Percentiles rank a stretch among this genome's conserved stretches.
phyloP scores from a whole-genome alignment of 1,140 invertebrate genomes.

The Coelopa frigida region DNA sequence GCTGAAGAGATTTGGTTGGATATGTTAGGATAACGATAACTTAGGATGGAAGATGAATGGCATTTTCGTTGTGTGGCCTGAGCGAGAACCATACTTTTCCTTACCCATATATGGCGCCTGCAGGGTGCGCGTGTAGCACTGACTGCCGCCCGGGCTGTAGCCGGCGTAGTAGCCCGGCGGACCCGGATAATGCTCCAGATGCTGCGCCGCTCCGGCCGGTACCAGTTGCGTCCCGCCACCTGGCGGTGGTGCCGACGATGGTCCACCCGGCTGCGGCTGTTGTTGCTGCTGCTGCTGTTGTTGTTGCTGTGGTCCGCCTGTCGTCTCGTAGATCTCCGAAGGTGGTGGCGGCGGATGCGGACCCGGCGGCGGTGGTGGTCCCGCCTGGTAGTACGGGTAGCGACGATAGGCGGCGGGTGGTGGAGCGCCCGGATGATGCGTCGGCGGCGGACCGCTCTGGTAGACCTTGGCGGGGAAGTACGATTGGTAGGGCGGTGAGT shows the following conservation, averaged over 20 bases:
- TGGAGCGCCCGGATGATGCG: no score
- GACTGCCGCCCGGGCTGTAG: conserved; percentile 53
- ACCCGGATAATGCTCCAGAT: conserved; percentile 48
- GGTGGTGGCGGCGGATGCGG: conserved; percentile 31
- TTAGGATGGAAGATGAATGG: neutral
- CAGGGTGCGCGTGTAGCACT: conserved; percentile 57
- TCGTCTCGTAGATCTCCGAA: conserved; percentile 18
- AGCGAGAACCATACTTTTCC: conserved; percentile 45
- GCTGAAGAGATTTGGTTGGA: neutral
- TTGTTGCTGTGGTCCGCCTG: conserved; percentile 28
- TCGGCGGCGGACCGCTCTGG: conserved; percentile 39
- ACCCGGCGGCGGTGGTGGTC: conserved; percentile 29
- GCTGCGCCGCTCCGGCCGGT: conserved; percentile 17
- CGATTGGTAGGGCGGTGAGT: conserved; percentile 53
- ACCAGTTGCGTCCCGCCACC: conserved; percentile 15
- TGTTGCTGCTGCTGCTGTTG: conserved; percentile 9
- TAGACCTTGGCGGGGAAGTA: conserved; percentile 43
- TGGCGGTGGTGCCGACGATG: conserved; percentile 18
- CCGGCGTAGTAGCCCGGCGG: conserved; percentile 59
- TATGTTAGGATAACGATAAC: neutral
- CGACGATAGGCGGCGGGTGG: conserved; percentile 41
- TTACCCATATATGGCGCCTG: conserved; percentile 62
- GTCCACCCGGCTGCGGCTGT: conserved; percentile 19
- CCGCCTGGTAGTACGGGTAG: conserved; percentile 43
- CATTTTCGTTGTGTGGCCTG: neutral